Conservation (phyloP, 2,113 vertebrate genomes). For the Lophotis ruficrista region DNA sequence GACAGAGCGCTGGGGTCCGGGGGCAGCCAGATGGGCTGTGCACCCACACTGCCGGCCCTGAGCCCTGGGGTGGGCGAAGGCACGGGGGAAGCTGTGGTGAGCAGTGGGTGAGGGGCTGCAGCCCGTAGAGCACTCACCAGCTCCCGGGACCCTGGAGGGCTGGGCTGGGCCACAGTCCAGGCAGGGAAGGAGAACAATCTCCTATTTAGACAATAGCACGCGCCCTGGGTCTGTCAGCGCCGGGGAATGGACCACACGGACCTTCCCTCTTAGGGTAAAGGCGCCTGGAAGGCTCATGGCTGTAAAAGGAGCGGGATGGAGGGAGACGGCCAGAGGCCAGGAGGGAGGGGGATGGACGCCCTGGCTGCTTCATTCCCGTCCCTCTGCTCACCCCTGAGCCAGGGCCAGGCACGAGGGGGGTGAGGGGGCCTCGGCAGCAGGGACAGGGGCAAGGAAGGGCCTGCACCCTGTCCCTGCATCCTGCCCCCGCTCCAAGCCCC, state of each 20-base stretch:
- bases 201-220: constrained; percentile 53
- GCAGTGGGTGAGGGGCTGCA: rapidly evolving
- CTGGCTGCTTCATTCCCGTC: neutral
- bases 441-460: neutral
- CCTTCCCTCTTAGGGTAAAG: constrained; percentile 67
- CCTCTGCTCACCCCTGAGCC: neutral
- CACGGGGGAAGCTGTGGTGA: neutral
- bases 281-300: constrained; percentile 26
- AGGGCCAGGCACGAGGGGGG: neutral
- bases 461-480: rapidly evolving
- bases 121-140: neutral
- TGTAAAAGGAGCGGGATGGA: constrained; percentile 59
- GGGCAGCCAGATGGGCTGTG: neutral
- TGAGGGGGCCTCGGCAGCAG: neutral
- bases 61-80: neutral
- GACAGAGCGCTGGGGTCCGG: neutral
- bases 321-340: constrained; percentile 4
- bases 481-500: neutral
- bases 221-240: neutral
- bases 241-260: neutral
- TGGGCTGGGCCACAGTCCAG: neutral
- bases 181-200: neutral
- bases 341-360: constrained; percentile 1
- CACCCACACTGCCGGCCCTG: rapidly evolving
- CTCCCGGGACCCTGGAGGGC: neutral